phyloP scores from a whole-genome alignment of 2,113 vertebrate genomes.

The Columba janthina region DNA sequence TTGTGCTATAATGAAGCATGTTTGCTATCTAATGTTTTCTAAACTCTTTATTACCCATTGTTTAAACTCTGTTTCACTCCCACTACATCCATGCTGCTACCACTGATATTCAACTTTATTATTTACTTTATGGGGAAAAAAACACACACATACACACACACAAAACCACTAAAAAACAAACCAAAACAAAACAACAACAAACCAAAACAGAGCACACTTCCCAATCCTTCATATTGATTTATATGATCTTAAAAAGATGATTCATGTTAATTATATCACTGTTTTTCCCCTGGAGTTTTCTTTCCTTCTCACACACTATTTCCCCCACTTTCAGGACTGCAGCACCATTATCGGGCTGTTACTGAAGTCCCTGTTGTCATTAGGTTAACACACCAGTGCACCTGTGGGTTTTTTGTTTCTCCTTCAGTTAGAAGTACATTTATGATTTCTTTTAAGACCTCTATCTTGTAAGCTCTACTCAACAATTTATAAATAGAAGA shows the following conservation, averaged over 20 bases:
- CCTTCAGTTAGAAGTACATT: background rate
- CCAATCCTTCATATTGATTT: background rate
- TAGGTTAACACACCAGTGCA: background rate
- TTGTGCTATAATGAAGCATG: background rate
- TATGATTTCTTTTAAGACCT: background rate
- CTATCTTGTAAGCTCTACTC: background rate
- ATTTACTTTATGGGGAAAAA: background rate
- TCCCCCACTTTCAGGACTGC: background rate
- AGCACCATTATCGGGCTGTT: accelerated
- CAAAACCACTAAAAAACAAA: too few species aligned
- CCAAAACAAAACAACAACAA: background rate
- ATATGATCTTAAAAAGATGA: background rate
- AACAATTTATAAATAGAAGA: accelerated
- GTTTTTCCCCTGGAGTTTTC: background rate
- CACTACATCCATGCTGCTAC: background rate
- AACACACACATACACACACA: too few species aligned
- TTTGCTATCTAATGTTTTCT: background rate
- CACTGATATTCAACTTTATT: background rate
- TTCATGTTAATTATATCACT: background rate
- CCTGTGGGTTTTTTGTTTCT: background rate
- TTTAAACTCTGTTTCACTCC: background rate
- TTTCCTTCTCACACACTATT: background rate
- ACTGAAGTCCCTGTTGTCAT: background rate
- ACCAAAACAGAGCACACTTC: background rate
- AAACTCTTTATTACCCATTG: background rate